Conservation (phyloP, 2,113 vertebrate genomes). For the Oceanodroma tethys region DNA sequence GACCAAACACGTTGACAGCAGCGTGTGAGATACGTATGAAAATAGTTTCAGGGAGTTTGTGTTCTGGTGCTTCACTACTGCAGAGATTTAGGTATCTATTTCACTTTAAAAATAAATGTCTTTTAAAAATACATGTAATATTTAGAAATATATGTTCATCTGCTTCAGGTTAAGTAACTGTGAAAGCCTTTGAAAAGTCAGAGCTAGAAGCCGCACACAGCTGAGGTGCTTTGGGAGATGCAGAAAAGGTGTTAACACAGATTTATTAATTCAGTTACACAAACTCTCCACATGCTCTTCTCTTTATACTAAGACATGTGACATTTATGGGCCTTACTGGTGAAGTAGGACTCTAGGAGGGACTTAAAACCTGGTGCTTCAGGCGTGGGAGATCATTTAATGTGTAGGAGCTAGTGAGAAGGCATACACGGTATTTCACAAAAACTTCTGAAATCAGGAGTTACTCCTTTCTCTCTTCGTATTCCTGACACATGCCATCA, state of each 20-base stretch:
- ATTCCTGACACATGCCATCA: background rate
- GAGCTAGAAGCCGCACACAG: background rate
- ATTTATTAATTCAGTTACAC: constrained; percentile 11
- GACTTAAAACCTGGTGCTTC: background rate
- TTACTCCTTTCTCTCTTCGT: background rate
- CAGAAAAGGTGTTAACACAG: background rate
- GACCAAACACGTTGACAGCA: background rate
- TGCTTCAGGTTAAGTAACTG: background rate
- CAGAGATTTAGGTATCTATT: background rate
- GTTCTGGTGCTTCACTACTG: background rate
- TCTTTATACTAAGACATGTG: background rate
- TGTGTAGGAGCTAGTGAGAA: background rate
- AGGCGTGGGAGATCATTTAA: background rate
- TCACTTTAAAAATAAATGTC: background rate
- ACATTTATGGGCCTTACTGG: background rate
- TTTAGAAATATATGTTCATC: background rate
- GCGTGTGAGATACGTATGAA: background rate
- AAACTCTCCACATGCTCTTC: background rate
- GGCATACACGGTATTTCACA: background rate
- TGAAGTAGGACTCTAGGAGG: background rate
- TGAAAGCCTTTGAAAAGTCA: background rate
- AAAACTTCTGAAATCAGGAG: background rate
- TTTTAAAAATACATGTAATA: background rate
- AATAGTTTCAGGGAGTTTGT: background rate
- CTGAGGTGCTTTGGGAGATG: background rate